phyloP scores from a whole-genome alignment of 2,113 vertebrate species.

The Chrysemys picta region DNA sequence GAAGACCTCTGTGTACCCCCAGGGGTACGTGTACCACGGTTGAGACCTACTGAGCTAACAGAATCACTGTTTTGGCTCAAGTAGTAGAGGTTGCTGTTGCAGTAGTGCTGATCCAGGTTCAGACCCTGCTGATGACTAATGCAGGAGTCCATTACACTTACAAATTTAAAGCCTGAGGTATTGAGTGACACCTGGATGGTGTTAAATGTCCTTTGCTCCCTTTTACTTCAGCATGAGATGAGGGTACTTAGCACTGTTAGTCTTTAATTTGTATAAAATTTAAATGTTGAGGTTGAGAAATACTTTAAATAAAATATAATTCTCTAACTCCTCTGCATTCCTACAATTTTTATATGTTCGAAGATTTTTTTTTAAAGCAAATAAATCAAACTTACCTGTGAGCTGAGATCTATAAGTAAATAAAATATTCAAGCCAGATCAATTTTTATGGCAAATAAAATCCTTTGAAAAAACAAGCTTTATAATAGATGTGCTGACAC shows the following conservation, averaged over 20 bases:
- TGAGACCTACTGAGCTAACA: background rate
- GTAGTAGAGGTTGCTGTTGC: background rate
- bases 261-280: background rate
- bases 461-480: background rate
- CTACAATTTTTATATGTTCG: background rate
- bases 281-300: background rate
- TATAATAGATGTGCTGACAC: background rate
- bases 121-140: background rate
- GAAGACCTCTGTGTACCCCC: no score
- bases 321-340: background rate
- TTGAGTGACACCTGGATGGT: background rate
- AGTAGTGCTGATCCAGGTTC: background rate
- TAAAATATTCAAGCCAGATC: background rate
- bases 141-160: background rate
- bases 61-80: background rate
- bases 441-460: background rate
- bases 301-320: background rate
- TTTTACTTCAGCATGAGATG: background rate
- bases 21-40: no score
- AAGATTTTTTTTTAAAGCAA: background rate
- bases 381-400: background rate
- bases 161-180: background rate
- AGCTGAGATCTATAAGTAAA: background rate
- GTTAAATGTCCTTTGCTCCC: background rate
- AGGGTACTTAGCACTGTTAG: background rate